Conservation (phyloP, 2,113 vertebrate species). For the Mirza zaza region DNA sequence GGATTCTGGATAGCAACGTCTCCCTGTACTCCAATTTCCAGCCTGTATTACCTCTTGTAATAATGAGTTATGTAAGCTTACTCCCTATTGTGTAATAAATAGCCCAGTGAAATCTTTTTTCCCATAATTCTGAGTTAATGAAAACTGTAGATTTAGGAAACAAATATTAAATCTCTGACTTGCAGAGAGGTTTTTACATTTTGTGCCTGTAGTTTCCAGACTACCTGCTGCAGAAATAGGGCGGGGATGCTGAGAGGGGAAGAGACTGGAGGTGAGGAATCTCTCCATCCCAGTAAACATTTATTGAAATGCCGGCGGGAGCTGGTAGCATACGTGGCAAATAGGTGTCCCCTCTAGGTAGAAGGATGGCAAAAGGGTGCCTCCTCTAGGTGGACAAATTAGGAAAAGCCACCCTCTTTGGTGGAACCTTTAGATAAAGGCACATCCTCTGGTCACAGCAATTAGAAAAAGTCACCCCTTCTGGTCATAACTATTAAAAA, state of each 20-base stretch:
- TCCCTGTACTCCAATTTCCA: conserved; percentile 29
- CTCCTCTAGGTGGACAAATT: not conserved
- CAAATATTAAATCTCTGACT: not conserved
- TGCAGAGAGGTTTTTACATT: conserved; percentile 19
- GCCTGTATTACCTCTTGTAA: conserved; percentile 23
- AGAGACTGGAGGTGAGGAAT: not conserved
- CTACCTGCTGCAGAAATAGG: not conserved
- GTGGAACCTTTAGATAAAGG: not conserved
- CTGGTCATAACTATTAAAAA: conserved; percentile 38
- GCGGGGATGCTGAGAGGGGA: not conserved
- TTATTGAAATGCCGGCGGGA: not conserved
- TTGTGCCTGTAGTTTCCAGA: conserved; percentile 23
- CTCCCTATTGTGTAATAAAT: conserved; percentile 36
- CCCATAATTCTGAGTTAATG: conserved; percentile 43
- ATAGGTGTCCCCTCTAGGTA: not conserved
- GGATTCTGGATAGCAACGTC: conserved; percentile 3
- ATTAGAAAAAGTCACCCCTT: not conserved
- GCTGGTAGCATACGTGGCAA: not conserved
- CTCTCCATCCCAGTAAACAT: not conserved
- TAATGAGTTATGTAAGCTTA: conserved; percentile 48
- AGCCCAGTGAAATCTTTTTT: not conserved
- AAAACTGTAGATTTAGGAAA: conserved; percentile 50
- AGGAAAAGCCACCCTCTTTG: not conserved
- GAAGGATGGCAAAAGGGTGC: not conserved
- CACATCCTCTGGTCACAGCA: not conserved